Conservation (phyloP, 2,797 vertebrate genomes). For the Chelonia mydas region DNA sequence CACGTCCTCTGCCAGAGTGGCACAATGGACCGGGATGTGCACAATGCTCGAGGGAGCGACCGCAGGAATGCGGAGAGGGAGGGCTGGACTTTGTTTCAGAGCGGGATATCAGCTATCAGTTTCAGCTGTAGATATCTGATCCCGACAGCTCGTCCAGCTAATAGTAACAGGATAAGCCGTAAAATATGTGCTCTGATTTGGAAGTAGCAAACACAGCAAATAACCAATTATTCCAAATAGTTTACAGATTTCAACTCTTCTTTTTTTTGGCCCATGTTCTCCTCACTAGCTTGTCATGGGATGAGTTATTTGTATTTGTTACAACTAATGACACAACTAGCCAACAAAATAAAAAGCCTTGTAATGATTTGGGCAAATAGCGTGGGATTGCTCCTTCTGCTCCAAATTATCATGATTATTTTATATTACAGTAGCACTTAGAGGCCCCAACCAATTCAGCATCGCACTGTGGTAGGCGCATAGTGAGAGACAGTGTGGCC, state of each 20-base stretch:
- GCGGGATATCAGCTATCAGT: constrained; percentile 20
- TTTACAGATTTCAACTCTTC: constrained; percentile 73
- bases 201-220: constrained; percentile 79
- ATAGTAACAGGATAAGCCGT: constrained; percentile 76
- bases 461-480: background rate
- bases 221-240: constrained; percentile 80
- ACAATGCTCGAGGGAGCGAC: fast-evolving
- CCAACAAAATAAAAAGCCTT: background rate
- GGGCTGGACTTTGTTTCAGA: constrained; percentile 38
- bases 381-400: fast-evolving
- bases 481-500: fast-evolving
- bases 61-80: constrained; percentile 51
- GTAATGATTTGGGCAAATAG: background rate
- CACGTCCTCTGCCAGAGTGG: fast-evolving
- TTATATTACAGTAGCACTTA: background rate
- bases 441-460: background rate
- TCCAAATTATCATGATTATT: background rate
- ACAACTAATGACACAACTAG: background rate
- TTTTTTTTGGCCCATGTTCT: constrained; percentile 20
- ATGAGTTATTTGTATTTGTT: constrained; percentile 66
- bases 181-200: constrained; percentile 73
- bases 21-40: no score
- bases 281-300: constrained; percentile 63
- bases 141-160: constrained; percentile 70
- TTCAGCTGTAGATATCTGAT: constrained; percentile 53